Evolutionary conservation across 2,888 invertebrate genomes (phyloP), one percentile per base, ranked within the genome.

Genomic region (Cephus nigrinus): DNA sequence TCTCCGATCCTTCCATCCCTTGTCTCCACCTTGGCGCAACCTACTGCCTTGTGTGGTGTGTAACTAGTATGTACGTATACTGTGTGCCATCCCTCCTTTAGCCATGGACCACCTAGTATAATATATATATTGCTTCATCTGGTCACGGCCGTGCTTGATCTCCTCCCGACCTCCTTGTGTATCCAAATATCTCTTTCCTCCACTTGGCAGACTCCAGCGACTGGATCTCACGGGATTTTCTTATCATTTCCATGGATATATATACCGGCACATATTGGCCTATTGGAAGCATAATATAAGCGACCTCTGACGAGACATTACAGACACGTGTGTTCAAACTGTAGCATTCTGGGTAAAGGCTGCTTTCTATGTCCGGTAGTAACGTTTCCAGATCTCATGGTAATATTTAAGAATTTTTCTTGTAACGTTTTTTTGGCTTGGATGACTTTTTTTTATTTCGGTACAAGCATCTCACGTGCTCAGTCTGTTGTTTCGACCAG

Each of bases 1-100:
- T 76, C 78, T 75, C 55, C 76, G 76, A 78, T 78, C 78, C 78
- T 55, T 81, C 74, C 83, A 78, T 76, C 77, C 71, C 78, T 76
- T 80, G 80, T 74, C 73, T 75, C 79, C 78, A 69, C 79, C 76
- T 55, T 78, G 35, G 40, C 30, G 73, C 72, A 68, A 76, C 73
- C 75, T 75, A 73, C 76, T 78, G 40, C 76, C 34, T 79, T 73
- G 40, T 75, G 78, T 77, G 76, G 76, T 55, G 0, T 40, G 55
- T 55, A 55, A 55, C 55, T 55, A 23, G 23, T 2, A 55, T 55
- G 23, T 40, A 40, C 36, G 12, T 40, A 40, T 40, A 15, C 40
- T 15, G 15, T 15, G 5, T 40, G 33, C 33, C 9, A 1, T 34
- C 33, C 9, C 55, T 23, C 23, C 23, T 23, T 5, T 23, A 0